Evolutionary conservation across 2,113 vertebrate species (phyloP), one percentile per base, ranked within the genome.

Genomic region (Perca fluviatilis): DNA sequence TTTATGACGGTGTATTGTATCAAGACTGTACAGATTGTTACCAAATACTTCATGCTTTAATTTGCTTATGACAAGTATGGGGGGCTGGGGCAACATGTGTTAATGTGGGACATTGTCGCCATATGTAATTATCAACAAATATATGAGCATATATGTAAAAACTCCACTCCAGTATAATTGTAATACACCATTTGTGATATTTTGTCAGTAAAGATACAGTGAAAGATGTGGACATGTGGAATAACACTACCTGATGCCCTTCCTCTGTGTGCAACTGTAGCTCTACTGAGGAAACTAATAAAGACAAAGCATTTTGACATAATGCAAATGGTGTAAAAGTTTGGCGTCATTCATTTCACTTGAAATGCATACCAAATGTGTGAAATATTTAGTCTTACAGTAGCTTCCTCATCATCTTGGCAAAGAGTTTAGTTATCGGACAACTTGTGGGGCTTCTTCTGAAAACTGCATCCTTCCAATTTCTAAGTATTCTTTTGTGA

Each of bases 131-230:
- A 73, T 46, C 50, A 27, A 74, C 53, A 85, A 80, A 65, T 81
- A 86, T 88, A 86, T 51, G 56, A 67, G 67, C 68, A 72, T 83
- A 54, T 82, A 87, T 87, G 88, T 83, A 79, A 77, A 80, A 82
- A 85, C 36, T 73, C 89, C 91, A 94, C 92, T 94, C 92, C 90
- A 89, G 64, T 91, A 86, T 90, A 86, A 92, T 89, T 88, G 84
- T 90, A 87, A 86, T 72, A 79, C 79, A 66, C 81, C 47, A 65
- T 77, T 78, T 85, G 83, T 91, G 80, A 86, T 81, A 80, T 87
- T 87, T 47, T 88, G 66, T 80, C 78, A 84, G 80, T 83, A 81
- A 89, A 91, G 58, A 82, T 65, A 75, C 25, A 33, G 47, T 78
- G 70, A 65, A 53, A 74, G 65, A 47, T 4, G 40, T 43, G n/a